Percentiles rank a stretch among this genome's conserved stretches.
These are phyloP conservation scores for Corythucha ciliata DNA, from an alignment of 2,888 invertebrate genomes.

Conservation along the genomic window DNA sequence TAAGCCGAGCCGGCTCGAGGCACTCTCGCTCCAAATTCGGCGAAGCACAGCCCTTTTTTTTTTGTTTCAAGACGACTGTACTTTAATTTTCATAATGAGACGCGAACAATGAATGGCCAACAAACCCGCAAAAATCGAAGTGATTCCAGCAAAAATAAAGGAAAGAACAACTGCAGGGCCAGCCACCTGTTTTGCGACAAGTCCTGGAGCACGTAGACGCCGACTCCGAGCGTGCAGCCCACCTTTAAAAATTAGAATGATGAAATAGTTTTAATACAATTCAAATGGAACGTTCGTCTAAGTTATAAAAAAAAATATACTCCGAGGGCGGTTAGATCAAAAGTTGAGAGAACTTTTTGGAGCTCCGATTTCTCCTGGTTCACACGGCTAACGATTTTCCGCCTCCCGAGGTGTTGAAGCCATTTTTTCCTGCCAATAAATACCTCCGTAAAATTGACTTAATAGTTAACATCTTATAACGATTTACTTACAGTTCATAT, in stretches of 20 bases:
- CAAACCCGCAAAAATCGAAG: slow-evolving; percentile 48
- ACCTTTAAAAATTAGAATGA: slow-evolving; percentile 36
- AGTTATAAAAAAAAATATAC: slow-evolving; percentile 12
- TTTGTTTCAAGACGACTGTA: too few relatives aligned
- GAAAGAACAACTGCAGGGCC: slow-evolving; percentile 51
- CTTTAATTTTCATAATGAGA: neutral
- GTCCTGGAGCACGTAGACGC: slow-evolving; percentile 50
- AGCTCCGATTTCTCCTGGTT: slow-evolving; percentile 32
- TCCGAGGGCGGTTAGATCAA: slow-evolving; percentile 47
- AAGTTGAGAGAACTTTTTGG: slow-evolving; percentile 44
- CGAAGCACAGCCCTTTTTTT: slow-evolving; percentile 60
- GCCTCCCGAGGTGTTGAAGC: slow-evolving; percentile 27
- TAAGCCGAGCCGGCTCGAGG: slow-evolving; percentile 78
- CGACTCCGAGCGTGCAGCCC: slow-evolving; percentile 47
- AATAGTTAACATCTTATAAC: too few relatives aligned
- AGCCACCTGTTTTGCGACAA: slow-evolving; percentile 44
- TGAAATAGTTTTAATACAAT: neutral
- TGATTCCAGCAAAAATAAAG: slow-evolving; percentile 49
- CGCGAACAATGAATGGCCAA: neutral
- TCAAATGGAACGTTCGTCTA: neutral
- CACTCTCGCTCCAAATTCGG: slow-evolving; percentile 70
- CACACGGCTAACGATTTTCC: slow-evolving; percentile 29
- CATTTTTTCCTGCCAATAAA: slow-evolving; percentile 24
- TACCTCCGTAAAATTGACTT: too few relatives aligned
- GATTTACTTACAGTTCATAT: too few relatives aligned